Evolutionary conservation across 2,797 vertebrate genomes (phyloP), one percentile per base, ranked within the genome.

Genomic region (Lithobates pipiens): DNA sequence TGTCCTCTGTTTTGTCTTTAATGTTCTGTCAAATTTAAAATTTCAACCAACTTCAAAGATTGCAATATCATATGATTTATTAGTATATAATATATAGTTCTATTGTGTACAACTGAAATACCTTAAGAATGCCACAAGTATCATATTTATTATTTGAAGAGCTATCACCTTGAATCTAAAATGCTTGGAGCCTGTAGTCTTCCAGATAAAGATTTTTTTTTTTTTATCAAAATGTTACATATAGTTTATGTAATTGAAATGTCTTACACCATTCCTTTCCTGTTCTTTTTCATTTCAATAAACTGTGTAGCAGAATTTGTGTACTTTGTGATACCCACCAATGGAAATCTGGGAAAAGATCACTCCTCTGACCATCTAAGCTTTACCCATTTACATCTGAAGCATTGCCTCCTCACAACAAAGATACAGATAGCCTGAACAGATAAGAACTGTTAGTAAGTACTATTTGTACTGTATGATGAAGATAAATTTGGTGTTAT

Each of bases 131-230:
- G 61, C 25, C 61, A 65, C n/a, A 65, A 65, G 21, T 65, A 65
- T 65, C 2, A 2, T 65, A 15, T 6, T 61, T 23, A 65, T 65
- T 65, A 65, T 65, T 65, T 65, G 61, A 65, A 65, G 21, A 25
- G 61, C 61, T 65, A 25, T 65, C 61, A 65, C 61, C 23, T 10
- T 65, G 21, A 65, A 65, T 65, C 23, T 23, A n/a, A 65, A 65
- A 65, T 65, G 61, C 61, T 65, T 65, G 61, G 61, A 65, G 25
- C 21, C 21, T 65, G 61, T 65, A 65, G 61, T 65, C 61, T 65
- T 65, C 61, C 61, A 65, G 61, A 65, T 65, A 65, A 65, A 65
- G n/a, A 65, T 65, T 65, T 63, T 63, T 63, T 63, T 65, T 65
- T 65, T 9, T 10, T 18, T 13, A 61, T 61, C 18, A 61, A 61